Base-by-base conservation (phyloP, 1,140 invertebrate species). In the Agrilus planipennis region DNA sequence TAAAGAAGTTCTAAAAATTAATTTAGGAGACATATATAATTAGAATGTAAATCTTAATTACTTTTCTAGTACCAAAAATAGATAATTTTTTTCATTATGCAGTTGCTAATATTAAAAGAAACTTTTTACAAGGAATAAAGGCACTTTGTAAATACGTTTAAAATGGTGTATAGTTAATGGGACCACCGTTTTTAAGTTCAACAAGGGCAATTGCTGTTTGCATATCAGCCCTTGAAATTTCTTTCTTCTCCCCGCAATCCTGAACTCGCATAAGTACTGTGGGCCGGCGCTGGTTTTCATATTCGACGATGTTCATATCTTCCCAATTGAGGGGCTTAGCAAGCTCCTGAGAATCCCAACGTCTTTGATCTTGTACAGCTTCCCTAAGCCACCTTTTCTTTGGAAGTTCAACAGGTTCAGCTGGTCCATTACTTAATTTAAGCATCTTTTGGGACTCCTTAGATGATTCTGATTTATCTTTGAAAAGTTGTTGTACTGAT, bases 321-420 rank as follows among this genome's bases (percentile, higher is more conserved):
- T 43, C 41, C 58, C 57, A 61, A 49, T 62, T 54, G 15, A 63
- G 44, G 42, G 68, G 53, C 43, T 45, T 47, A 55, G 69, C 68
- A 54, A 72, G 41, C 57, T 67, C 46, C 57, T 53, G 44, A 55
- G 64, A 56, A 55, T 66, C 11, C 56, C 68, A 41, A 50, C 56
- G 56, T 16, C 69, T 37, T 38, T 70, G 67, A 11, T 77, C 70
- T 17, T 70, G 51, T 15, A 68, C 63, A 1, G 71, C 73, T 55
- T 75, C 72, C 3, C 70, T 56, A 10, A 76, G 47, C 75, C 75
- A 77, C n/a, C 73, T 62, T 49, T 76, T 76, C 53, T 77, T 77
- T 15, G 74, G 73, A 42, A 75, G 66, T 39, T 73, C 54, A 52
- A 63, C 39, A 10, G 23, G 16, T 19, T 60, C 19, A 64, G 62